phyloP scores from a whole-genome alignment of 2,797 vertebrate genomes.

The Lacerta bilineata region DNA sequence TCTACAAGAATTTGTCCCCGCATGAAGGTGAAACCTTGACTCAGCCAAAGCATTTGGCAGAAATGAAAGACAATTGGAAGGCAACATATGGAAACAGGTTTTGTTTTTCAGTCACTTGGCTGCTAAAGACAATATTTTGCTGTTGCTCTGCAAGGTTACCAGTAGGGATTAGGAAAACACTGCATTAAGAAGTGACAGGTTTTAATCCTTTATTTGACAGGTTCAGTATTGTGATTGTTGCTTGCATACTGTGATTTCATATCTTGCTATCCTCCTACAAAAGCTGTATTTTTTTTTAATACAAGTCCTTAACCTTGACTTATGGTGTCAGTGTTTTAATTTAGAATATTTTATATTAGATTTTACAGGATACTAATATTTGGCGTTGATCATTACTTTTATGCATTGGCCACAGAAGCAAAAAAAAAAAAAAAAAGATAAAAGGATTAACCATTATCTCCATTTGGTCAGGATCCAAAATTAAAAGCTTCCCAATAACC shows the following conservation, averaged over 20 bases:
- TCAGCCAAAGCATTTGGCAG: constrained; percentile 21
- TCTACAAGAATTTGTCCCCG: constrained; percentile 17
- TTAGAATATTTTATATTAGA: constrained; percentile 29
- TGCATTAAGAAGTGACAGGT: constrained; percentile 28
- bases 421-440: background rate
- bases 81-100: constrained; percentile 15
- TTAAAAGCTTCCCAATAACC: constrained; percentile 61
- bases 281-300: background rate
- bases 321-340: accelerated
- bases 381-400: constrained; percentile 41
- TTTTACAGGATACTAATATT: constrained; percentile 32
- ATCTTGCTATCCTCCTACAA: constrained; percentile 5
- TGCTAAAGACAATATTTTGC: constrained; percentile 19
- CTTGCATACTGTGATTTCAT: background rate
- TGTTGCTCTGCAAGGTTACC: constrained; percentile 16
- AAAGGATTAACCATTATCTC: constrained; percentile 38
- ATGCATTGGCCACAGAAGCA: constrained; percentile 42
- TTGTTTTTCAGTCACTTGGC: constrained; percentile 13
- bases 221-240: constrained; percentile 6
- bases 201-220: constrained; percentile 15
- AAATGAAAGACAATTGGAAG: constrained; percentile 16
- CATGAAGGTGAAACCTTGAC: constrained; percentile 24
- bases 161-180: background rate
- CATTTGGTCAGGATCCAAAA: constrained; percentile 43
- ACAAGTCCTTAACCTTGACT: background rate